A percentile compares a stretch with the other conserved stretches of the same genome.
These are phyloP conservation scores for Laterallus jamaicensis DNA, from an alignment of 2,113 vertebrate genomes.

Conservation along the genomic window DNA sequence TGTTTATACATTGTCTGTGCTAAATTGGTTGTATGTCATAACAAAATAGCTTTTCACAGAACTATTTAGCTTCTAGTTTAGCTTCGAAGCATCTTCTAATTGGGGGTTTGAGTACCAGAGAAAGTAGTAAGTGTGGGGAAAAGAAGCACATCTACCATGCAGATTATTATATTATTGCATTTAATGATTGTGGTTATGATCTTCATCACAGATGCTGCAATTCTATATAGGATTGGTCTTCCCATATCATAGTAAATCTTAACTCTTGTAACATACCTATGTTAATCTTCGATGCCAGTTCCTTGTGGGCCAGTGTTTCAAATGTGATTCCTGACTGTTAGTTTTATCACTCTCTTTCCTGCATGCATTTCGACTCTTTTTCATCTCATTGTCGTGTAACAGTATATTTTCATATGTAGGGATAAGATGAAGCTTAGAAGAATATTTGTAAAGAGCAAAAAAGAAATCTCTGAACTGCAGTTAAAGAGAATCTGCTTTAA, in stretches of 20 bases:
- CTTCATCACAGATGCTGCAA: not conserved
- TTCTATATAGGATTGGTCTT: not conserved
- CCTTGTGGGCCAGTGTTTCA: not conserved
- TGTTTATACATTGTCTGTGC: not conserved
- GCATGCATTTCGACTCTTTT: not conserved
- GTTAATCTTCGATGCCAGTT: not conserved
- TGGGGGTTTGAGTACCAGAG: not conserved
- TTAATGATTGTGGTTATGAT: not conserved
- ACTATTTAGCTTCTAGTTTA: not conserved
- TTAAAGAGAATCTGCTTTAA: conserved; percentile 3
- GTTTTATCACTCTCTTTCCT: not conserved
- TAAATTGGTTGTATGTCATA: not conserved
- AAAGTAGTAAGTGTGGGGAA: not conserved
- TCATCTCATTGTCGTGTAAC: not conserved
- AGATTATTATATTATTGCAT: not conserved
- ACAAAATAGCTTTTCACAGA: not conserved
- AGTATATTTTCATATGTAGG: not conserved
- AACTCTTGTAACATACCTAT: not conserved
- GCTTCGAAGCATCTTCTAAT: not conserved
- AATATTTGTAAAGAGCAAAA: not conserved
- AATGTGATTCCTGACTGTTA: not conserved
- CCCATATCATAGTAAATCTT: not conserved
- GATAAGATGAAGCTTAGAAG: not conserved
- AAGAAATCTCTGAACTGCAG: not conserved
- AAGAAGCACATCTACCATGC: not conserved